Evolutionary conservation across 2,113 vertebrate species (phyloP), one percentile per base, ranked within the genome.

Genomic region (Poeciliopsis prolifica): DNA sequence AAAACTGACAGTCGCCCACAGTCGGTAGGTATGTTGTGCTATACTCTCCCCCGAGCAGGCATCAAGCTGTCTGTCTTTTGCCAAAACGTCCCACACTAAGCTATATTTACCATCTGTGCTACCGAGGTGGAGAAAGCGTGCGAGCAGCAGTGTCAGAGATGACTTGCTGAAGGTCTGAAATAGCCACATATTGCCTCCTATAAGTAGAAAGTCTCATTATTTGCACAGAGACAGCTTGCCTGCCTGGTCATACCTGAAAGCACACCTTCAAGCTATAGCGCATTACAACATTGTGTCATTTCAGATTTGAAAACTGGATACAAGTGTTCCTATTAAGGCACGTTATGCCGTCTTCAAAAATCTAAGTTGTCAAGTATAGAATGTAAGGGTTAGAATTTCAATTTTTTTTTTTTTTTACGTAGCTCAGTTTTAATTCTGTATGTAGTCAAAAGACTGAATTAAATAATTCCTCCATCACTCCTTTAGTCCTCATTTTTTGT

Each of bases 11-110:
- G 88, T 85, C 81, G 81, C 91, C 91, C 89, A 92, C 91, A 88
- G 82, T 87, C 61, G 63, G 86, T 88, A 89, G 89, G 82, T 90
- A 89, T 79, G 79, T 70, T 79, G 78, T 79, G 89, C 83, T 74
- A 65, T 71, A 74, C 84, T 84, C 74, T 78, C 72, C 79, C 80
- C 85, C 77, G 70, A 86, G 80, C 84, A 87, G 86, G 80, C 89
- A 82, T 74, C 83, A 76, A 85, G 82, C 65, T 65, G 88, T 83
- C 82, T 88, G 88, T 83, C 82, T 89, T 65, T 79, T 89, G 90
- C 91, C 92, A 92, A 82, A 91, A 72, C 91, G 88, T 88, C 92
- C 92, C 90, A 93, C 91, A 82, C 86, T 58, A 7, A 64, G 83
- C 90, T 93, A 92, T 90, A 92, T 91, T 92, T 93, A 91, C 86